These are phyloP conservation scores for Gymnodraco acuticeps DNA, from an alignment of 2,797 vertebrate species.

Conservation along the genomic window DNA sequence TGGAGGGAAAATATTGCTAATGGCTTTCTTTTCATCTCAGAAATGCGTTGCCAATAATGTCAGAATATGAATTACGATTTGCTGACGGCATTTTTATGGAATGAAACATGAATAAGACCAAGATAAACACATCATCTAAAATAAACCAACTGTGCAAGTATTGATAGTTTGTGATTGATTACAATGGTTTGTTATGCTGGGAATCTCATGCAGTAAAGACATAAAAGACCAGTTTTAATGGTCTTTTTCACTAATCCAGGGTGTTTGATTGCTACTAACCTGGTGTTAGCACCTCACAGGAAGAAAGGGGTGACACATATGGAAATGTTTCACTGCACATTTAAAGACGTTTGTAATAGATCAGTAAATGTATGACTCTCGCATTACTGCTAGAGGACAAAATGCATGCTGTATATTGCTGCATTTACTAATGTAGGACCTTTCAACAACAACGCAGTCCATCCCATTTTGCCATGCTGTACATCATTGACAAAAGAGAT, in stretches of 20 bases:
- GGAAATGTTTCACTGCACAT: constrained; percentile 13
- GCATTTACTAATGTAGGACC: not conserved
- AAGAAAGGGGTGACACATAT: constrained; percentile 14
- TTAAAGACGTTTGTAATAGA: not conserved
- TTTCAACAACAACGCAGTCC: not conserved
- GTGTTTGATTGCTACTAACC: constrained; percentile 21
- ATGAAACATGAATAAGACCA: too few relatives aligned
- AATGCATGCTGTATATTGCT: not conserved
- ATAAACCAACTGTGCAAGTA: not conserved
- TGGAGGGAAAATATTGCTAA: too few relatives aligned
- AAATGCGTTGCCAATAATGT: too few relatives aligned
- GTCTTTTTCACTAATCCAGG: constrained; percentile 32
- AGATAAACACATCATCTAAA: constrained; percentile 12
- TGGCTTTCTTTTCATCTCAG: too few relatives aligned
- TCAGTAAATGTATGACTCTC: not conserved
- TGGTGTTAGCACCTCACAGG: constrained; percentile 24
- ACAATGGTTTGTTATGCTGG: too few relatives aligned
- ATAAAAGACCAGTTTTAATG: constrained; percentile 24
- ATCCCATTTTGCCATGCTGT: constrained; percentile 10
- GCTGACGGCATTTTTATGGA: too few relatives aligned
- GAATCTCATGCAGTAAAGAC: constrained; percentile 4
- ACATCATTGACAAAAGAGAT: constrained; percentile 22
- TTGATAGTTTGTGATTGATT: too few relatives aligned
- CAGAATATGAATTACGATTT: too few relatives aligned
- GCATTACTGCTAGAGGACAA: not conserved